These are phyloP conservation scores for Coreoperca whiteheadi DNA, from an alignment of 2,113 vertebrate genomes.

Conservation along the genomic window DNA sequence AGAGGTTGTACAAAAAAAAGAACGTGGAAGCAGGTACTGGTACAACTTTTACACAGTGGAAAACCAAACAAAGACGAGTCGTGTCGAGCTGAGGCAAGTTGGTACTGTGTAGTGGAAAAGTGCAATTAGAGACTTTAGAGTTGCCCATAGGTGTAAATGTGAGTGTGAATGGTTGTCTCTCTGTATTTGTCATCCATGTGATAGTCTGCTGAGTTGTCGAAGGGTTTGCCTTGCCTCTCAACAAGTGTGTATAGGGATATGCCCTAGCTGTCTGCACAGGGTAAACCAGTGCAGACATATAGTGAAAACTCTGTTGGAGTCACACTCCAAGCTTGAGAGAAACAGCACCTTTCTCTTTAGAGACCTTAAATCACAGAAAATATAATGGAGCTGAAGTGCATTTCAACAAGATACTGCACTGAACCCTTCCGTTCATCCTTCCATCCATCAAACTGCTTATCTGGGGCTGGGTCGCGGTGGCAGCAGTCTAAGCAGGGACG, in stretches of 20 bases:
- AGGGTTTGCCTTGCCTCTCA: background rate
- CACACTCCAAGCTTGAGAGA: no score
- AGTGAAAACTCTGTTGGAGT: background rate
- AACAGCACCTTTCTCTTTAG: background rate
- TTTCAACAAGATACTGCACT: background rate
- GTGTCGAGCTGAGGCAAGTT: no score
- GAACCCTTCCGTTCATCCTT: no score
- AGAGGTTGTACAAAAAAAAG: no score
- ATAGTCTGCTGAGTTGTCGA: background rate
- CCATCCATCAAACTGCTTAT: no score
- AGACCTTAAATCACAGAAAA: background rate
- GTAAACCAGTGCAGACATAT: background rate
- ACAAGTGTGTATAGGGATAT: background rate
- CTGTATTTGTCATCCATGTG: background rate
- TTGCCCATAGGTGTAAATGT: no score
- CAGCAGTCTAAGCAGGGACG: no score
- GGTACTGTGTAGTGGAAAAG: no score
- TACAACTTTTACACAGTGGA: no score
- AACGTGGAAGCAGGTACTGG: no score
- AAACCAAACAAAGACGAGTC: no score
- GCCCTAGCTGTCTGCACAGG: background rate
- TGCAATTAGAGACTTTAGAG: background rate
- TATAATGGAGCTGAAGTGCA: background rate
- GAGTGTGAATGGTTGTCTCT: background rate
- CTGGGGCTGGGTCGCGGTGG: no score